phyloP scores from a whole-genome alignment of 1,140 invertebrate genomes.

The Orius insidiosus region DNA sequence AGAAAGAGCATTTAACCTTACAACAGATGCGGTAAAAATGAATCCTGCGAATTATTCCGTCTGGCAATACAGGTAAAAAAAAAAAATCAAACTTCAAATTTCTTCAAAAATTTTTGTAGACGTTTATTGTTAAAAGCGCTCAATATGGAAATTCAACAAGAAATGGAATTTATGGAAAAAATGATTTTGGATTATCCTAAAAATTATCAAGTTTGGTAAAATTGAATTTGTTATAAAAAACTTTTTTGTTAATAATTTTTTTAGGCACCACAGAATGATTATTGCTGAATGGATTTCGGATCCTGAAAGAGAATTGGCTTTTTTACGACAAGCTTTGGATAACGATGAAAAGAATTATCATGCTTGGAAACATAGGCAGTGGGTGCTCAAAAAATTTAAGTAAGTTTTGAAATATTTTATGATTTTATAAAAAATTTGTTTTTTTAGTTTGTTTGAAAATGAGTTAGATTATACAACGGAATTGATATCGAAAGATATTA shows the following conservation, averaged over 20 bases:
- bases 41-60: conserved; percentile 98
- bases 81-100: not conserved
- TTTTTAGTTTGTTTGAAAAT: conserved; percentile 54
- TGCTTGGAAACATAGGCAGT: conserved; percentile 97
- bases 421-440: conserved; percentile 18
- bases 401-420: conserved; percentile 28
- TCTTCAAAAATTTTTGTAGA: conserved; percentile 34
- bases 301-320: conserved; percentile 55
- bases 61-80: conserved; percentile 71
- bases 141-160: conserved; percentile 58
- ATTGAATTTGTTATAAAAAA: not conserved
- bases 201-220: conserved; percentile 84
- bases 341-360: conserved; percentile 98
- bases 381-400: conserved; percentile 72
- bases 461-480: conserved; percentile 73
- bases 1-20: conserved; percentile 69
- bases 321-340: conserved; percentile 62
- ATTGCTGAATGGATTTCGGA: conserved; percentile 79
- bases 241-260: not conserved
- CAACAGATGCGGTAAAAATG: conserved; percentile 71
- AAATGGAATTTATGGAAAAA: conserved; percentile 66
- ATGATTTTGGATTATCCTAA: conserved; percentile 85
- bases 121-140: conserved; percentile 66
- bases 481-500: conserved; percentile 68
- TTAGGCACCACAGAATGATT: conserved; percentile 72